These are phyloP conservation scores for Hirtodrosophila histrioides DNA, from an alignment of 2,888 invertebrate genomes.

Conservation along the genomic window DNA sequence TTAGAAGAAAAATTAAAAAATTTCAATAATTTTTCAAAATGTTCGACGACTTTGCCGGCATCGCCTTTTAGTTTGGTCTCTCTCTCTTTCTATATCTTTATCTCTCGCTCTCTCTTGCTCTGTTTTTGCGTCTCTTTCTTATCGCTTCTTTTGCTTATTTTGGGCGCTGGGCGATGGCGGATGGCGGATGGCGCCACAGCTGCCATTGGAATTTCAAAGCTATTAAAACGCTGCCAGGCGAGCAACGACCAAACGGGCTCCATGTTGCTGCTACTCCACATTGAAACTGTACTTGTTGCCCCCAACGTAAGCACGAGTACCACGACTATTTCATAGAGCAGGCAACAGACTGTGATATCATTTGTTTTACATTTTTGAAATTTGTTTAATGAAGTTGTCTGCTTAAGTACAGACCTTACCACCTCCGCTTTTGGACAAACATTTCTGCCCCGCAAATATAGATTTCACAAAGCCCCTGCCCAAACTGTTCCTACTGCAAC, in stretches of 20 bases:
- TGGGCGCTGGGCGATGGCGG: constrained; percentile 43
- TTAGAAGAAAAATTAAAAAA: constrained; percentile 70
- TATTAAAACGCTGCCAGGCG: constrained; percentile 84
- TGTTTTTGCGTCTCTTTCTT: constrained; percentile 10
- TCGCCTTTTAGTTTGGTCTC: constrained; percentile 2
- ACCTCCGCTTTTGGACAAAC: too few relatives aligned
- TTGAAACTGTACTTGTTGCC: constrained; percentile 48
- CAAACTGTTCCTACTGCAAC: too few relatives aligned
- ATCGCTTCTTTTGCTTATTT: constrained; percentile 36
- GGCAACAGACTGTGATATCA: constrained; percentile 3
- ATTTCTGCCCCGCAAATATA: too few relatives aligned
- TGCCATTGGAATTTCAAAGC: constrained; percentile 84
- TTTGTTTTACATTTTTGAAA: too few relatives aligned
- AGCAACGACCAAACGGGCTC: constrained; percentile 82
- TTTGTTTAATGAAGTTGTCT: too few relatives aligned
- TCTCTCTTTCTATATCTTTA: not conserved
- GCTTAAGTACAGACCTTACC: too few relatives aligned
- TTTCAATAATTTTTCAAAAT: constrained; percentile 77
- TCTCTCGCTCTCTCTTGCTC: constrained; percentile 29
- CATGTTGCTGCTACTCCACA: constrained; percentile 43
- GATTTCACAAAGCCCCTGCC: too few relatives aligned
- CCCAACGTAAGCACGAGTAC: not conserved
- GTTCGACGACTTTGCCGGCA: constrained; percentile 63
- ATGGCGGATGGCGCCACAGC: constrained; percentile 74
- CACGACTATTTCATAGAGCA: not conserved